Evolutionary conservation across 2,797 vertebrate species (phyloP).

Genomic region (Acipenser transmontanus): DNA sequence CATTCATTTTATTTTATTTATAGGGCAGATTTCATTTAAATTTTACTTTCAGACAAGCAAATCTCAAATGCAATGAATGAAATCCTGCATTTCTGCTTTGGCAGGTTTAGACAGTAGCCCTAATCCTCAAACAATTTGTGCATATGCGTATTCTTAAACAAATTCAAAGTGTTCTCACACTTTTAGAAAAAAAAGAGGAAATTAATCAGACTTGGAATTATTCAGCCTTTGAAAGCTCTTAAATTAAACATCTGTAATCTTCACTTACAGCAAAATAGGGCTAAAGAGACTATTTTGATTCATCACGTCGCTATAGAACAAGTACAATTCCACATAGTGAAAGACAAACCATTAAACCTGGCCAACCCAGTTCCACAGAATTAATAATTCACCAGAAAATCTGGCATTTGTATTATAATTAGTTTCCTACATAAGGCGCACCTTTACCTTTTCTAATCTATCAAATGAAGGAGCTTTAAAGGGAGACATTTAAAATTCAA

Average conservation of each 20-base stretch:
- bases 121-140: no score
- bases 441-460: conserved; percentile 19
- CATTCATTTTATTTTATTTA: no score
- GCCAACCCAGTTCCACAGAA: not conserved
- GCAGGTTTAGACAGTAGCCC: no score
- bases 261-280: no score
- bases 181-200: not conserved
- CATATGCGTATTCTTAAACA: no score
- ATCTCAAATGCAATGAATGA: no score
- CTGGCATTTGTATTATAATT: conserved; percentile 31
- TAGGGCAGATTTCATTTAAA: no score
- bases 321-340: not conserved
- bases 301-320: no score
- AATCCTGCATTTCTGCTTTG: no score
- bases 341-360: conserved; percentile 8
- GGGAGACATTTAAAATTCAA: conserved; percentile 26
- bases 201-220: not conserved
- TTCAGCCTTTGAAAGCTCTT: not conserved
- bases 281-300: no score
- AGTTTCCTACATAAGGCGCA: not conserved
- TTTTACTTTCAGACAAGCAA: no score
- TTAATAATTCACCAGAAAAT: conserved; percentile 16
- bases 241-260: not conserved
- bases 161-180: not conserved
- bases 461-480: conserved; percentile 31